Evolutionary conservation across 2,888 invertebrate genomes (phyloP).

Genomic region (Emmelina monodactyla): DNA sequence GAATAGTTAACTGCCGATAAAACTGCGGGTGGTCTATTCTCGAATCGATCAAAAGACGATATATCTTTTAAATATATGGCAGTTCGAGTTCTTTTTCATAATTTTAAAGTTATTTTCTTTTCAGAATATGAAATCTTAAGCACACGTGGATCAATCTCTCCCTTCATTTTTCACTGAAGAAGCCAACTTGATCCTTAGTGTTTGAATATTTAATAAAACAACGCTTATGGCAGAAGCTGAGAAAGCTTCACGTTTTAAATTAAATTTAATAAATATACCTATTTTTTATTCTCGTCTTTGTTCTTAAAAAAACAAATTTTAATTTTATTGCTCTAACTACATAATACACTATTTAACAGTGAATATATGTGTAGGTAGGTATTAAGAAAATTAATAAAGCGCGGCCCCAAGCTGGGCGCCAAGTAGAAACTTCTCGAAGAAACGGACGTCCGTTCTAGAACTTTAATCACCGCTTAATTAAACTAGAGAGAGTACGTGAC

Average conservation of each 20-base stretch:
- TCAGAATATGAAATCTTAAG: too few relatives aligned
- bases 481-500: slow-evolving; percentile 38
- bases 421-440: slow-evolving; percentile 10
- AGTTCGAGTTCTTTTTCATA: too few relatives aligned
- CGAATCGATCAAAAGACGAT: too few relatives aligned
- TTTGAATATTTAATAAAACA: slow-evolving; percentile 25
- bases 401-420: slow-evolving; percentile 25
- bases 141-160: slow-evolving; percentile 26
- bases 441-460: slow-evolving; percentile 25
- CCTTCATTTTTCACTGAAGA: slow-evolving; percentile 9
- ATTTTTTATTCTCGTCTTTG: too few relatives aligned
- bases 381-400: slow-evolving; percentile 17
- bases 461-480: slow-evolving; percentile 48
- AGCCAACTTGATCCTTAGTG: slow-evolving; percentile 18
- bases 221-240: slow-evolving; percentile 3
- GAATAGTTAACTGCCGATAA: too few relatives aligned
- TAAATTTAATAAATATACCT: too few relatives aligned
- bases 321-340: not conserved
- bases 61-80: too few relatives aligned
- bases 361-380: too few relatives aligned
- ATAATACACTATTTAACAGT: not conserved
- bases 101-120: too few relatives aligned
- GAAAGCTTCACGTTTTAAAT: too few relatives aligned
- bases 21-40: too few relatives aligned
- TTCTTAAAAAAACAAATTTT: not conserved